Evolutionary conservation across 2,113 vertebrate genomes (phyloP).

Genomic region (Ailuropoda melanoleuca): DNA sequence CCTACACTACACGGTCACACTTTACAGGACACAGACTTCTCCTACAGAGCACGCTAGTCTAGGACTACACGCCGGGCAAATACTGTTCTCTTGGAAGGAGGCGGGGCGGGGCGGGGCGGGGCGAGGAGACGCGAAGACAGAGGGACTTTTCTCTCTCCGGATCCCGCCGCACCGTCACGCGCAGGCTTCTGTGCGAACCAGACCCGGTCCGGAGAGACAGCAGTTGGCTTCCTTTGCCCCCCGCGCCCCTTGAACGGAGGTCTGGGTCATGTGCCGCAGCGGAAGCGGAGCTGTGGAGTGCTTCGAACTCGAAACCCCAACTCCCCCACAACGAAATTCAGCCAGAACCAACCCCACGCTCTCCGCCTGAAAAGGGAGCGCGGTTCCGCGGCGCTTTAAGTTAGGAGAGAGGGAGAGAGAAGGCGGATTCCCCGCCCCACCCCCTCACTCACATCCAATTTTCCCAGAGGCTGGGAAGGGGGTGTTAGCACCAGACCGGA

Average conservation of each 20-base stretch:
- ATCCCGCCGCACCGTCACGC: fast-evolving
- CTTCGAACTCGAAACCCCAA: not conserved
- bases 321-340: not conserved
- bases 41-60: conserved; percentile 57
- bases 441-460: not conserved
- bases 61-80: conserved; percentile 43
- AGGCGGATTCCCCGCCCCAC: not conserved
- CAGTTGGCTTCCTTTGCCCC: not conserved
- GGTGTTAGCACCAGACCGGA: conserved; percentile 71
- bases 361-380: not conserved
- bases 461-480: conserved; percentile 23
- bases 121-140: fast-evolving
- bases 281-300: conserved; percentile 11
- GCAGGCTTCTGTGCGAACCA: not conserved
- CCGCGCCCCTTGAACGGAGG: not conserved
- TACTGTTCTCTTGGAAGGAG: not conserved
- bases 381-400: not conserved
- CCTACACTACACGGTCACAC: conserved; percentile 51
- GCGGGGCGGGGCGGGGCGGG: not conserved
- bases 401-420: not conserved
- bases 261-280: not conserved
- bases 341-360: not conserved
- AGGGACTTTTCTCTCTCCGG: not conserved
- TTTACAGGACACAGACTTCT: conserved; percentile 58
- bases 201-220: fast-evolving